These are phyloP conservation scores for Aldrovandia affinis DNA, from an alignment of 2,797 vertebrate species.

Conservation along the genomic window DNA sequence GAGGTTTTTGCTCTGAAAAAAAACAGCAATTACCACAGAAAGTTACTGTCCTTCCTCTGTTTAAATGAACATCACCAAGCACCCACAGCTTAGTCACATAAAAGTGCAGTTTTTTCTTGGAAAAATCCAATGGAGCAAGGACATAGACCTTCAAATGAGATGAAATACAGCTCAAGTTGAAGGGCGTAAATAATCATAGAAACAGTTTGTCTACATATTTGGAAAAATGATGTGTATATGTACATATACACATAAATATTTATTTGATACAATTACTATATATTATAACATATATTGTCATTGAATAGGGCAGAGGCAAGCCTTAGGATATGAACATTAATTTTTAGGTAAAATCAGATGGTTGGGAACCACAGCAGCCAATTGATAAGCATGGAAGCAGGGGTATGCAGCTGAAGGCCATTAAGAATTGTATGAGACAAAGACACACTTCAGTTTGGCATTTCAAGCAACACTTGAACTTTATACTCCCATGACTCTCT, in stretches of 20 bases:
- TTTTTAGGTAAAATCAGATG: neutral
- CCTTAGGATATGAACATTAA: neutral
- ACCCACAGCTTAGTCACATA: neutral
- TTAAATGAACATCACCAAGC: neutral
- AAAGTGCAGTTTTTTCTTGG: neutral
- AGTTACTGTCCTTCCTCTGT: neutral
- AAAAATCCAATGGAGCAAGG: neutral
- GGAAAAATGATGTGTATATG: no score
- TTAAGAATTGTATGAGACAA: slow-evolving; percentile 15
- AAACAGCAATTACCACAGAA: slow-evolving; percentile 5
- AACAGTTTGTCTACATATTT: neutral
- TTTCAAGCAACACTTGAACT: slow-evolving; percentile 24
- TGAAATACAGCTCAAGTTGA: neutral
- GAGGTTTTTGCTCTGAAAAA: neutral
- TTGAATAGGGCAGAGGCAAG: neutral
- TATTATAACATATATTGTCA: no score
- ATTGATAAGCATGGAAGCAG: slow-evolving; percentile 19
- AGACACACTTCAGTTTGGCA: slow-evolving; percentile 22
- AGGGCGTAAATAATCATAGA: neutral
- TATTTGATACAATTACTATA: no score
- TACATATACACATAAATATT: neutral
- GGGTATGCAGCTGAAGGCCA: neutral
- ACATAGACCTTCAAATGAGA: neutral
- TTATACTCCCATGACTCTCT: neutral
- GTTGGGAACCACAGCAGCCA: neutral